Conservation (phyloP, 2,797 vertebrate genomes). For the Cheracebus regulus region DNA sequence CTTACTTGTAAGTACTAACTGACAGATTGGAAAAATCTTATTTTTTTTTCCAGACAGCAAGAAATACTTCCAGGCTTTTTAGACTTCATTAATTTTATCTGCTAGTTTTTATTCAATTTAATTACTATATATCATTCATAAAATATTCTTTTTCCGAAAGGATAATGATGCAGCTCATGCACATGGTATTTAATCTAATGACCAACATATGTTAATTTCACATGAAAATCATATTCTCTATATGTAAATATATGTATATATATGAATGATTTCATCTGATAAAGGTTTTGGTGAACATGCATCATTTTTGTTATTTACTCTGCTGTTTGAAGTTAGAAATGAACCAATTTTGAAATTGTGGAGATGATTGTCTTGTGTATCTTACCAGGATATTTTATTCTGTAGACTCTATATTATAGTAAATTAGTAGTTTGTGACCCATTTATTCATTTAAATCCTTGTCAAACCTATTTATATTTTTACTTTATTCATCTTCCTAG, state of each 20-base stretch:
- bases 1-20: neutral
- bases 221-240: slow-evolving; percentile 14
- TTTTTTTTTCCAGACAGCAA: neutral
- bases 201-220: slow-evolving; percentile 29
- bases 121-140: slow-evolving; percentile 16
- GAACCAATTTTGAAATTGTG: neutral
- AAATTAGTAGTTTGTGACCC: neutral
- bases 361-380: neutral
- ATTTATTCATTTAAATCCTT: slow-evolving; percentile 30
- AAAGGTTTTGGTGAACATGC: slow-evolving; percentile 21
- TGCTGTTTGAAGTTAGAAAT: neutral
- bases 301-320: slow-evolving; percentile 11
- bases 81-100: slow-evolving; percentile 31
- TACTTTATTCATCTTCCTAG: slow-evolving; percentile 1
- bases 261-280: slow-evolving; percentile 30
- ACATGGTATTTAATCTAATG: neutral
- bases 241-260: neutral
- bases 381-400: neutral
- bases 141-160: slow-evolving; percentile 10
- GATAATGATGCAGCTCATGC: neutral
- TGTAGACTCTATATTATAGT: neutral
- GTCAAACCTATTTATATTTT: slow-evolving; percentile 19
- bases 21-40: neutral
- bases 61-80: slow-evolving; percentile 15
- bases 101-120: slow-evolving; percentile 29